Evolutionary conservation across 2,113 vertebrate genomes (phyloP).

Genomic region (Amblyopsis rosae): DNA sequence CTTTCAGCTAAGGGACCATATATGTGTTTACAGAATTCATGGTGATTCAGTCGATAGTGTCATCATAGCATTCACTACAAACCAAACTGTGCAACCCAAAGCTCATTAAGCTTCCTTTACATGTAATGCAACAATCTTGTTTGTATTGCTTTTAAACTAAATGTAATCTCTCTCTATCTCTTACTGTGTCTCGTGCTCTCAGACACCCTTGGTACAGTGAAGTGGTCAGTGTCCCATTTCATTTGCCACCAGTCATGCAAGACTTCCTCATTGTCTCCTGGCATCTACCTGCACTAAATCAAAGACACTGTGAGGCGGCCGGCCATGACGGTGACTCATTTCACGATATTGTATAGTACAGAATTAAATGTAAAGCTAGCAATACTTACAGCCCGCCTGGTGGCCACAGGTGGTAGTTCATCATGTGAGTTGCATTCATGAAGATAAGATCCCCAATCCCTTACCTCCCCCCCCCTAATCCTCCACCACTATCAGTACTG

Average conservation of each 20-base stretch:
- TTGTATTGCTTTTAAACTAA: constrained; percentile 20
- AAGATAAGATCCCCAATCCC: constrained; percentile 5
- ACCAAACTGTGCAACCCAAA: too few species aligned
- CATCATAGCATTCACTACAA: too few species aligned
- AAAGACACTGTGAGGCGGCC: constrained; percentile 38
- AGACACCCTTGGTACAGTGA: constrained; percentile 50
- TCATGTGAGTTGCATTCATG: constrained; percentile 19
- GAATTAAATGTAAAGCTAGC: constrained; percentile 30
- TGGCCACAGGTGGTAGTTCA: constrained; percentile 19
- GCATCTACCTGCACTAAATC: constrained; percentile 57
- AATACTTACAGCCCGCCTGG: constrained; percentile 17
- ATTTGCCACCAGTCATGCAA: constrained; percentile 57
- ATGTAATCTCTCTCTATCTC: neutral
- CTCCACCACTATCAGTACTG: constrained; percentile 23
- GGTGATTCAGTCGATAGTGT: too few species aligned
- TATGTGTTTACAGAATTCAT: too few species aligned
- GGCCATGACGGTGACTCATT: constrained; percentile 66
- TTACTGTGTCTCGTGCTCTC: constrained; percentile 1
- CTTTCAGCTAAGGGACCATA: too few species aligned
- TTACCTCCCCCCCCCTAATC: constrained; percentile 14
- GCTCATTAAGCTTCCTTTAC: too few species aligned
- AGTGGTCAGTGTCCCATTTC: constrained; percentile 58
- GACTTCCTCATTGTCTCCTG: constrained; percentile 43
- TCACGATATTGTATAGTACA: constrained; percentile 53
- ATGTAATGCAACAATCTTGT: neutral